Evolutionary conservation across 2,888 invertebrate species (phyloP).

Genomic region (Branchipolynoe longqiensis): DNA sequence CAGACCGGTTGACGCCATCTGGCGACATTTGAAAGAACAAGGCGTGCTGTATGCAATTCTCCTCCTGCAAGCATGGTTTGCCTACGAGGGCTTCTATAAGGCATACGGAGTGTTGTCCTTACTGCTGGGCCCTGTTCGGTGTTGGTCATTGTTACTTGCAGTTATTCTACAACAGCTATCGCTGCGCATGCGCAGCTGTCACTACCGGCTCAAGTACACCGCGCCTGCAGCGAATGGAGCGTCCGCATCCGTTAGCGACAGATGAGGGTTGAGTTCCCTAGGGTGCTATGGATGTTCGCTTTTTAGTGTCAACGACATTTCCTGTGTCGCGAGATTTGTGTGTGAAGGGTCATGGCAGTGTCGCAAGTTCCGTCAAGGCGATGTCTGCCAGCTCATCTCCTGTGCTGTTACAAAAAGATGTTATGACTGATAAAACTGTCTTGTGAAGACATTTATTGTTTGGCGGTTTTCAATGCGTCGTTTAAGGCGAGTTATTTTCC

Average conservation of each 20-base stretch:
- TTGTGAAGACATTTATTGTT: too few relatives aligned
- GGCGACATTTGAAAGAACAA: conserved; percentile 61
- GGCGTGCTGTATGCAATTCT: conserved; percentile 69
- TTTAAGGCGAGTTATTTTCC: too few relatives aligned
- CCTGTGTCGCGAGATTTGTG: too few relatives aligned
- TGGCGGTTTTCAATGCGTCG: too few relatives aligned
- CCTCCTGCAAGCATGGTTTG: conserved; percentile 85
- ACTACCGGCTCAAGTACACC: conserved; percentile 8
- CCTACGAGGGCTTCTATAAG: conserved; percentile 86
- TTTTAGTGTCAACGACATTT: too few relatives aligned
- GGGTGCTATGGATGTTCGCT: too few relatives aligned
- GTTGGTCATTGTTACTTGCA: conserved; percentile 89
- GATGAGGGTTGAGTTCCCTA: conserved; percentile 10
- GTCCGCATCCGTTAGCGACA: background rate
- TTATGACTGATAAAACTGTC: too few relatives aligned
- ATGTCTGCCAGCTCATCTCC: too few relatives aligned
- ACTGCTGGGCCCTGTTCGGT: conserved; percentile 89
- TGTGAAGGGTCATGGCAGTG: too few relatives aligned
- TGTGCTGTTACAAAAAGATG: too few relatives aligned
- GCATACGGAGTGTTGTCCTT: conserved; percentile 91
- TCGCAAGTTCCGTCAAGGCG: too few relatives aligned
- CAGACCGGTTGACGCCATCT: background rate
- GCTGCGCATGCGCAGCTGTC: conserved; percentile 1
- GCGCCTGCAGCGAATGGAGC: background rate
- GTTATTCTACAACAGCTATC: conserved; percentile 72